Percentiles rank a stretch among this genome's conserved stretches.
These are phyloP conservation scores for Cyclura pinguis DNA, from an alignment of 2,797 vertebrate genomes.

Conservation along the genomic window DNA sequence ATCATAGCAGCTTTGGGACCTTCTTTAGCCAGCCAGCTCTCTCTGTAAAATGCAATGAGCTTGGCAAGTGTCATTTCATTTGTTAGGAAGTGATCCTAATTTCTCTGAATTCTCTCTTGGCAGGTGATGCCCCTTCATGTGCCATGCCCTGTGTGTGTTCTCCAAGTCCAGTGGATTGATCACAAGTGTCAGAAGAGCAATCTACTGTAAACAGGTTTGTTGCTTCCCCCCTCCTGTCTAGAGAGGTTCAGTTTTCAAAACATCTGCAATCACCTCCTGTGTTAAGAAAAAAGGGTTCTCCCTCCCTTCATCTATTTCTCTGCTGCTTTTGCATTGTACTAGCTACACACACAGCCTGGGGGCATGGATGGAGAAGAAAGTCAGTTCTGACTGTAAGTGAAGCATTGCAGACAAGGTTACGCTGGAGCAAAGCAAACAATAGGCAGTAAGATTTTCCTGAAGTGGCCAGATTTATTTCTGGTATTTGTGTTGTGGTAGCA, in stretches of 20 bases:
- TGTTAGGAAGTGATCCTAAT: conserved; percentile 44
- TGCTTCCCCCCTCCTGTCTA: conserved; percentile 37
- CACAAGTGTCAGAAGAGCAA: conserved; percentile 58
- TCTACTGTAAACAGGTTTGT: conserved; percentile 57
- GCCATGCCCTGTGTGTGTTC: conserved; percentile 57
- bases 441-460: neutral
- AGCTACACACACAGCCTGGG: conserved; percentile 10
- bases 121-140: conserved; percentile 61
- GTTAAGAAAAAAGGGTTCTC: conserved; percentile 47
- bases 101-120: conserved; percentile 43
- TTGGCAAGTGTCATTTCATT: rapidly evolving
- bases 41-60: conserved; percentile 1
- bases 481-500: neutral
- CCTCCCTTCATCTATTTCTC: rapidly evolving
- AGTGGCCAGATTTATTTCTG: neutral
- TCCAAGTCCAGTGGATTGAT: conserved; percentile 62
- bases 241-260: conserved; percentile 69
- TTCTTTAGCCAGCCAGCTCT: neutral
- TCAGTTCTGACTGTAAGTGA: neutral
- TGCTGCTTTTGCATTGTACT: neutral
- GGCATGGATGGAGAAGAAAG: conserved; percentile 28
- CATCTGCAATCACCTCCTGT: conserved; percentile 58
- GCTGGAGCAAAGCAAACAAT: neutral
- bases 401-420: conserved; percentile 12
- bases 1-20: neutral